A percentile compares a stretch with the other conserved stretches of the same genome.
Conservation (phyloP, 2,888 invertebrate species). For the Chymomyza procnemis region DNA sequence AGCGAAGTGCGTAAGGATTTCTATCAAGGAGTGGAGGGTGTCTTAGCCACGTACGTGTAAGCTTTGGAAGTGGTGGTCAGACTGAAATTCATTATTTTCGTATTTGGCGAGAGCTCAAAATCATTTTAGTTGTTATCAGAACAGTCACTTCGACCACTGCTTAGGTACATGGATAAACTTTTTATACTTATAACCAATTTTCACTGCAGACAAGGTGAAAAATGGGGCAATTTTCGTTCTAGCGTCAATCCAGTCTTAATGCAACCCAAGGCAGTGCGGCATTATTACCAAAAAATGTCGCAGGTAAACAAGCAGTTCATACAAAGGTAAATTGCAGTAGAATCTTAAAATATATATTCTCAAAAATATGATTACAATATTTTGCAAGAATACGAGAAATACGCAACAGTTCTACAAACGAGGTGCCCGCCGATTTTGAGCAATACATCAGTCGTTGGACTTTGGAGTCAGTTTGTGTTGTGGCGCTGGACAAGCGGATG, state of each 20-base stretch:
- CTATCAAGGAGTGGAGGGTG: slow-evolving; percentile 56
- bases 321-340: slow-evolving; percentile 40
- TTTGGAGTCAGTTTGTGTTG: slow-evolving; percentile 79
- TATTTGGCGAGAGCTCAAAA: no score
- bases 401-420: slow-evolving; percentile 50
- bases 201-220: slow-evolving; percentile 80
- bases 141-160: no score
- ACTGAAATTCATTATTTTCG: neutral
- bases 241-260: slow-evolving; percentile 84
- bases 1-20: slow-evolving; percentile 49
- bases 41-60: slow-evolving; percentile 55
- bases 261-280: slow-evolving; percentile 80
- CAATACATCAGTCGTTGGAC: slow-evolving; percentile 81
- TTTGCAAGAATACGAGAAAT: slow-evolving; percentile 68
- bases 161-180: no score
- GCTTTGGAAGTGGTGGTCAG: no score
- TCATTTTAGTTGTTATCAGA: no score
- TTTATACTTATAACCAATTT: no score
- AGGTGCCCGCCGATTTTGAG: slow-evolving; percentile 79
- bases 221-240: slow-evolving; percentile 78
- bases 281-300: slow-evolving; percentile 79
- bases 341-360: neutral
- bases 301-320: slow-evolving; percentile 77
- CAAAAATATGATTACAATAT: neutral
- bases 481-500: slow-evolving; percentile 76